Evolutionary conservation across 2,888 invertebrate genomes (phyloP).

Genomic region (Erpobdella octoculata): DNA sequence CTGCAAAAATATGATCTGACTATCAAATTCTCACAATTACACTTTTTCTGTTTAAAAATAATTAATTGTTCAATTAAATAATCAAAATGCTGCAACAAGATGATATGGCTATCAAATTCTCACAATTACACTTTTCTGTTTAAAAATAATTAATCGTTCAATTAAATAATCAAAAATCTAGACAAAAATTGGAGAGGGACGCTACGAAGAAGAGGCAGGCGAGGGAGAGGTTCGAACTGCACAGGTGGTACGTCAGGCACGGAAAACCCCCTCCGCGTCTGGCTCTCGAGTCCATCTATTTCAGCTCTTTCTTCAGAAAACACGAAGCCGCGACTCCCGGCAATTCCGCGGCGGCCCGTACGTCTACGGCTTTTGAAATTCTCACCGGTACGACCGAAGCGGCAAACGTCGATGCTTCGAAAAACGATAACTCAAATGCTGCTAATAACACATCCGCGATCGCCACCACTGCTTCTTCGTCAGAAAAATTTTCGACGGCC

Average conservation of each 20-base stretch:
- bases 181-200: background rate
- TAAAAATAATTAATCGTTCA: too few species aligned
- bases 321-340: background rate
- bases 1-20: too few species aligned
- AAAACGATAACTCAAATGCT: background rate
- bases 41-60: too few species aligned
- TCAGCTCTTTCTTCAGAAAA: constrained; percentile 3
- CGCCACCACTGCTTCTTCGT: background rate
- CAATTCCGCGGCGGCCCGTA: background rate
- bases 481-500: too few species aligned
- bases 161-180: too few species aligned
- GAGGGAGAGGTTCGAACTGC: constrained; percentile 7
- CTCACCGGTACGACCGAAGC: too few species aligned
- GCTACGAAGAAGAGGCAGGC: background rate
- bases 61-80: too few species aligned
- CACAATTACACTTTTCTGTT: too few species aligned
- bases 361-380: background rate
- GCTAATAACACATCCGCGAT: too few species aligned
- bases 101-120: too few species aligned
- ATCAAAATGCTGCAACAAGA: too few species aligned
- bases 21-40: too few species aligned
- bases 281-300: constrained; percentile 9
- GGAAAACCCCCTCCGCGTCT: background rate
- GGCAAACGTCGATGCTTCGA: background rate
- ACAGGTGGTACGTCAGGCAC: constrained; percentile 11